These are phyloP conservation scores for Ophion costatus DNA, from an alignment of 2,888 invertebrate species.

Conservation along the genomic window DNA sequence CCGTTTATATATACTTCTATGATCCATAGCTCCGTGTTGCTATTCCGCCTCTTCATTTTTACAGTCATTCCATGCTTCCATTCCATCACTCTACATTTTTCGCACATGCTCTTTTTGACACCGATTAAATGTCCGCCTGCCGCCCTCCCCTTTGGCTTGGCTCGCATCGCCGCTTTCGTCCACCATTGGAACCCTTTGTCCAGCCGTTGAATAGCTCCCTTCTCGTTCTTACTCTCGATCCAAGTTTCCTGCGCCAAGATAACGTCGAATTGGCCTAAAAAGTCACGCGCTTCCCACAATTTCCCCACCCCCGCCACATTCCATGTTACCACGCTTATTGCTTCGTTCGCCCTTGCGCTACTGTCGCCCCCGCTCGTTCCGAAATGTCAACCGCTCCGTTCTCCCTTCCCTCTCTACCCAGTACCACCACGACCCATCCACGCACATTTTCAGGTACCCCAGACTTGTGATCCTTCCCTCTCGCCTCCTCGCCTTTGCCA, in stretches of 20 bases:
- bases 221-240: slow-evolving; percentile 16
- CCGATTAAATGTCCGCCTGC: slow-evolving; percentile 38
- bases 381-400: not conserved
- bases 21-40: not conserved
- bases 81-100: not conserved
- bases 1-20: slow-evolving; percentile 44
- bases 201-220: not conserved
- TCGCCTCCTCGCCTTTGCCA: not conserved
- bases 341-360: not conserved
- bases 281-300: not conserved
- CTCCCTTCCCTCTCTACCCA: slow-evolving; percentile 18
- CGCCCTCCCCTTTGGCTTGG: slow-evolving; percentile 30
- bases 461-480: not conserved
- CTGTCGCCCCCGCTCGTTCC: not conserved
- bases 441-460: slow-evolving; percentile 29
- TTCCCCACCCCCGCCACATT: slow-evolving; percentile 11
- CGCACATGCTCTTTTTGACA: slow-evolving; percentile 13
- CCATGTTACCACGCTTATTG: slow-evolving; percentile 8
- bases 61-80: slow-evolving; percentile 47
- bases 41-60: not conserved
- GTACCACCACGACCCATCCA: too few species aligned
- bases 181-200: slow-evolving; percentile 24
- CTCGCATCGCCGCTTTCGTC: slow-evolving; percentile 23
- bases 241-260: slow-evolving; percentile 32
- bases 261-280: slow-evolving; percentile 18